A percentile compares a stretch with the other conserved stretches of the same genome.
phyloP scores from a whole-genome alignment of 1,140 invertebrate species.

The Dendroctonus valens region DNA sequence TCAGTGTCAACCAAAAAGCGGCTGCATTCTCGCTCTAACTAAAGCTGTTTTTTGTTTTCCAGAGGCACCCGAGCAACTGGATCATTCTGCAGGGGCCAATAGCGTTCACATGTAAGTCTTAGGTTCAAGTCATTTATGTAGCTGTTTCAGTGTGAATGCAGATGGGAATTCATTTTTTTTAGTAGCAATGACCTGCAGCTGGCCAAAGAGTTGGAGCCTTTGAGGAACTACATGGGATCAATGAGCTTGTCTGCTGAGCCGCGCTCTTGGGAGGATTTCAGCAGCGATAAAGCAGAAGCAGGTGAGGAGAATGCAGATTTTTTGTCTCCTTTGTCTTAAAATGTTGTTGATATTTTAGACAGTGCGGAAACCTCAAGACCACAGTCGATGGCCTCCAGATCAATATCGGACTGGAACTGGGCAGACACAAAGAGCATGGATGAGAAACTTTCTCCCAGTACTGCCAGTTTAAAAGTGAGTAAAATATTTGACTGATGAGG shows the following conservation, averaged over 20 bases:
- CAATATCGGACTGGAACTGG: conserved; percentile 46
- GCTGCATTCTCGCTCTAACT: too few relatives aligned
- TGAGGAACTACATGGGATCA: conserved; percentile 37
- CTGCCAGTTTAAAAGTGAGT: conserved; percentile 38
- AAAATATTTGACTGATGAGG: too few relatives aligned
- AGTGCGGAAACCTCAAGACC: conserved; percentile 37
- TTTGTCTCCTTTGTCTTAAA: not conserved
- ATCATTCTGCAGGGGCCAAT: too few relatives aligned
- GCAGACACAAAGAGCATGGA: conserved; percentile 40
- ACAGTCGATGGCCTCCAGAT: conserved; percentile 43
- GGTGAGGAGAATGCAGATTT: conserved; percentile 7
- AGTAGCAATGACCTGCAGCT: conserved; percentile 42
- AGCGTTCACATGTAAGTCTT: too few relatives aligned
- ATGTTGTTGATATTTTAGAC: conserved; percentile 17
- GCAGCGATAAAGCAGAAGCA: conserved; percentile 27
- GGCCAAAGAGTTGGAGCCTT: conserved; percentile 42
- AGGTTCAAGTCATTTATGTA: too few relatives aligned
- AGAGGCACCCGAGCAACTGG: too few relatives aligned
- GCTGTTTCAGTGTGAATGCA: too few relatives aligned
- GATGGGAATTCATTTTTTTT: too few relatives aligned
- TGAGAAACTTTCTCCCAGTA: conserved; percentile 45
- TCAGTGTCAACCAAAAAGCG: too few relatives aligned
- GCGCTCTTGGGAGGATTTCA: conserved; percentile 37
- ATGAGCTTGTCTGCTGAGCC: conserved; percentile 34
- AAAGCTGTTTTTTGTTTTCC: too few relatives aligned